Evolutionary conservation across 2,113 vertebrate genomes (phyloP), one percentile per base, ranked within the genome.

Genomic region (Alethe diademata): DNA sequence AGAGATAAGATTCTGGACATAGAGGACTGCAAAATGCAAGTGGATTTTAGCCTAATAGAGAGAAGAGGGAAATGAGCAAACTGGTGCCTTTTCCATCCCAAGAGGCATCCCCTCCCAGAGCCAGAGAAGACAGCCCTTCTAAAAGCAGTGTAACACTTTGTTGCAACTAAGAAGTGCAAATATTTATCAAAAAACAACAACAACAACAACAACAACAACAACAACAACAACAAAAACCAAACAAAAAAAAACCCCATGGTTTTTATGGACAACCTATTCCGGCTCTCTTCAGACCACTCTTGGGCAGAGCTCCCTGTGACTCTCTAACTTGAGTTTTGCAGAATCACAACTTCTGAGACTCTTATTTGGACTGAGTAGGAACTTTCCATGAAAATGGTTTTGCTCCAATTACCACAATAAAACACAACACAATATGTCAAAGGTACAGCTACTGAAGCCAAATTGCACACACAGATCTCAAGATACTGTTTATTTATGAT

Each of bases 241-340:
- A n/a, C n/a, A n/a, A 74, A 45, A 26, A 17, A 31, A 31, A 35
- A 24, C 3, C 4, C 3, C 4, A 33, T 3, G 1, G 14, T 20
- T 14, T 53, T 72, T 19, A 74, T 5, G 14, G 18, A 90, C 57
- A 20, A 19, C 4, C 43, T 71, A 11, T 17, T 78, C 17, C 29
- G 81, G 42, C 23, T 62, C 23, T 64, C 56, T 47, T 65, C 40
- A 56, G 65, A 43, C 2, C 1, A 6, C 8, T 29, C n/a, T 43
- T 31, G 24, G 40, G 26, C 23, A 84, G 13, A 86, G 28, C 11
- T 86, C 22, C 26, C 24, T 17, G 5, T 23, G 28, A 76, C 4
- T 19, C 51, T 56, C 36, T 25, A 43, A 74, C 4, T 22, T 0
- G 0, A 67, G 23, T 84, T 91, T 60, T 86, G 31, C 45, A 89